Evolutionary conservation across 2,113 vertebrate species (phyloP), one percentile per base, ranked within the genome.

Genomic region (Uria aalge): DNA sequence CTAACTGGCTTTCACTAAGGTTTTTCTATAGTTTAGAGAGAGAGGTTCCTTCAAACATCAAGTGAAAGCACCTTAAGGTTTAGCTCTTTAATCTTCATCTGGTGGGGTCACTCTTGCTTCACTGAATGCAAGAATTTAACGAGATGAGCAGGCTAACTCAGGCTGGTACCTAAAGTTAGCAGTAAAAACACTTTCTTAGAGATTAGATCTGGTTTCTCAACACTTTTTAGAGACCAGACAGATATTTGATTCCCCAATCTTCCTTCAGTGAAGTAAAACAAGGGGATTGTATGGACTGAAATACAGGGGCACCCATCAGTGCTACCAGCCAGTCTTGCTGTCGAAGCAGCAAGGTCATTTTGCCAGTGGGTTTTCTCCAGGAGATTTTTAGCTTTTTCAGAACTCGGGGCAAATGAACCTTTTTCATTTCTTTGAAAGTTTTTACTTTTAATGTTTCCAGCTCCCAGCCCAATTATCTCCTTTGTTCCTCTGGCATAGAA

Each of bases 21-120:
- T 71, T 78, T 94, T 29, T 53, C 52, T 80, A 1, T 2, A 69
- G 29, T 80, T 63, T 59, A 64, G 5, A 8, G 32, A 76, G 34
- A 57, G 23, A 82, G 15, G 40, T 38, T 87, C 48, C 40, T 75
- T 87, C 34, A 64, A 24, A 52, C 53, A 72, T 23, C 5, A 21
- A 53, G 29, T 41, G 82, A 85, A 87, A 80, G 43, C 26, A 86
- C 45, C 13, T 77, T 43, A 36, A 45, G 9, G 27, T 89, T 80
- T 68, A 79, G 69, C 23, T 89, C 87, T 72, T 93, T 64, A 24
- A n/a, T 90, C 69, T 92, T 91, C 52, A 92, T 92, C 93, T 93
- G 77, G 16, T 94, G 93, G 87, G 94, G 92, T 96, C 96, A 95
- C 84, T 89, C 73, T 94, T 91, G 90, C 92, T 90, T 95, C 69